Evolutionary conservation across 2,797 vertebrate genomes (phyloP).

Genomic region (Jordanella pulchra): DNA sequence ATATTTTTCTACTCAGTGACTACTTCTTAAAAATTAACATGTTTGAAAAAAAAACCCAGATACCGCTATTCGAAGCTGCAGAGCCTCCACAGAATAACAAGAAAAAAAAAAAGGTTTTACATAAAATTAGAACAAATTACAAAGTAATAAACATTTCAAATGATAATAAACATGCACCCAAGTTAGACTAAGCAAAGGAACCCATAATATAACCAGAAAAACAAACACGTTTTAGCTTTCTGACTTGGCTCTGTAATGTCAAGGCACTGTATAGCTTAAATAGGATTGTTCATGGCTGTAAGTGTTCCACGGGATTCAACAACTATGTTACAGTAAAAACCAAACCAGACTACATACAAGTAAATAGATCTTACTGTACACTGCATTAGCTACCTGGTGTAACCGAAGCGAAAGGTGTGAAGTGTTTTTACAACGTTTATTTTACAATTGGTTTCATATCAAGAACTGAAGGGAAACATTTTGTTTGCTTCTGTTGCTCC

Average conservation of each 20-base stretch:
- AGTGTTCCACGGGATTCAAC: constrained; percentile 65
- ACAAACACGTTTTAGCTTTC: constrained; percentile 50
- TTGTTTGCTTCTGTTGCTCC: constrained; percentile 5
- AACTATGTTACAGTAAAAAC: constrained; percentile 46
- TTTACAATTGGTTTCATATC: constrained; percentile 29
- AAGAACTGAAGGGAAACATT: constrained; percentile 23
- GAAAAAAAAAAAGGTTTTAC: constrained; percentile 64
- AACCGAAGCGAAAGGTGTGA: constrained; percentile 27
- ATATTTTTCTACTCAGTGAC: constrained; percentile 26
- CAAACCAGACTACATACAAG: constrained; percentile 44
- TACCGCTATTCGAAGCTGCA: constrained; percentile 41
- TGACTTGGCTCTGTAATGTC: constrained; percentile 68
- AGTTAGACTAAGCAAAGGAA: constrained; percentile 47
- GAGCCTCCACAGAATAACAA: constrained; percentile 52
- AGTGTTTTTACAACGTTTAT: constrained; percentile 43
- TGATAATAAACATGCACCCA: constrained; percentile 63
- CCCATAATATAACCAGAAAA: constrained; percentile 45
- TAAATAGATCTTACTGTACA: constrained; percentile 56
- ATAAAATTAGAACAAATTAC: constrained; percentile 59
- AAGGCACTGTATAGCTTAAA: constrained; percentile 76
- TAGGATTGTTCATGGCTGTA: constrained; percentile 72
- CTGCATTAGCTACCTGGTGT: constrained; percentile 42
- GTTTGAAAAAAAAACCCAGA: constrained; percentile 40
- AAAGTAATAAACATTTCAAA: constrained; percentile 43
- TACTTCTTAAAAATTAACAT: constrained; percentile 34